Conservation (phyloP, 64 coral and sea anemone genomes). For the Montipora foliosa region DNA sequence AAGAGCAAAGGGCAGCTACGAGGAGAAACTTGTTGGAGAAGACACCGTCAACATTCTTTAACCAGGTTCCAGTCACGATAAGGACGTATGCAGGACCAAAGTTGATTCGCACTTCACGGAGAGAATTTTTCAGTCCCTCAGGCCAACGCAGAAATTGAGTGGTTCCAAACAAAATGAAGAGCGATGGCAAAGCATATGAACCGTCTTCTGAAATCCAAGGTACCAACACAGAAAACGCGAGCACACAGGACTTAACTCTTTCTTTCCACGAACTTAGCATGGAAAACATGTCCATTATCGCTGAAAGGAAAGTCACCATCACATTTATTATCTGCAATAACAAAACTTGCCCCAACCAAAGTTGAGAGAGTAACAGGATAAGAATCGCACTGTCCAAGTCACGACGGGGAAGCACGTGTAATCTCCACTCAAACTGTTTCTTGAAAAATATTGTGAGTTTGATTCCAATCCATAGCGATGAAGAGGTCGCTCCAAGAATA, state of each 20-base stretch:
- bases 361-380: not conserved
- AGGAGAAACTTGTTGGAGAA: not conserved
- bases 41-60: not conserved
- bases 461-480: not conserved
- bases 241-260: not conserved
- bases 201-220: not conserved
- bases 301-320: not conserved
- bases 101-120: slow-evolving; percentile 10
- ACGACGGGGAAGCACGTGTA: not conserved
- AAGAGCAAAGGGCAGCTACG: slow-evolving; percentile 1
- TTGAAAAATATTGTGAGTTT: slow-evolving; percentile 15
- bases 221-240: not conserved
- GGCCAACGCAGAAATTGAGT: not conserved
- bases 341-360: not conserved
- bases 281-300: not conserved
- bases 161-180: not conserved
- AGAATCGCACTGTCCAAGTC: not conserved
- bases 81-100: slow-evolving; percentile 1
- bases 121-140: not conserved
- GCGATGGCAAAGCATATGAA: not conserved
- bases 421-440: not conserved
- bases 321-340: not conserved
- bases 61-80: not conserved
- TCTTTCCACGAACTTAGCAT: not conserved
- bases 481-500: not conserved